Evolutionary conservation across 2,113 vertebrate genomes (phyloP).

Genomic region (Heterochromis multidens): DNA sequence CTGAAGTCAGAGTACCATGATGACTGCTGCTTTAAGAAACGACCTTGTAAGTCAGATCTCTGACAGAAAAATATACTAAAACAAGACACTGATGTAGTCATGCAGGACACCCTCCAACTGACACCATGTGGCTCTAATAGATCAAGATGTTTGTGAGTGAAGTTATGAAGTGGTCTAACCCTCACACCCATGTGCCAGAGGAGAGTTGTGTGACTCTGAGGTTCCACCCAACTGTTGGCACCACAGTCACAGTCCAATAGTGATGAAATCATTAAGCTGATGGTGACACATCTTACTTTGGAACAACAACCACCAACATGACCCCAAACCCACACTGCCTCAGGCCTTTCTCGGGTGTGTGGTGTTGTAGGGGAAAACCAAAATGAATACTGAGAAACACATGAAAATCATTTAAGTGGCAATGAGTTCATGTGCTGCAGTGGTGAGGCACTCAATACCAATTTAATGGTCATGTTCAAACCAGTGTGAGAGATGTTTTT

Average conservation of each 20-base stretch:
- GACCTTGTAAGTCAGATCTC: not conserved
- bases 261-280: constrained; percentile 18
- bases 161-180: constrained; percentile 23
- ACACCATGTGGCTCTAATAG: constrained; percentile 11
- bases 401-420: constrained; percentile 9
- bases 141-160: constrained; percentile 8
- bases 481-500: not conserved
- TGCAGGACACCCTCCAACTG: not conserved
- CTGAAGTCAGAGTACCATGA: not conserved
- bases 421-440: constrained; percentile 2
- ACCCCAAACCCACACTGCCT: not conserved
- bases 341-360: not conserved
- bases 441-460: not conserved
- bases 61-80: not conserved
- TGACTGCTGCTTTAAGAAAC: not conserved
- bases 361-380: constrained; percentile 41
- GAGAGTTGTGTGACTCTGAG: constrained; percentile 39
- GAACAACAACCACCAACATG: constrained; percentile 3
- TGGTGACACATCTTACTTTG: constrained; percentile 27
- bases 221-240: constrained; percentile 39
- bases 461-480: not conserved
- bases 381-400: constrained; percentile 16
- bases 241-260: not conserved
- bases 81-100: constrained; percentile 2
- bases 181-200: constrained; percentile 38